Evolutionary conservation across 1,140 invertebrate genomes (phyloP).

Genomic region (Glomeris maerens): DNA sequence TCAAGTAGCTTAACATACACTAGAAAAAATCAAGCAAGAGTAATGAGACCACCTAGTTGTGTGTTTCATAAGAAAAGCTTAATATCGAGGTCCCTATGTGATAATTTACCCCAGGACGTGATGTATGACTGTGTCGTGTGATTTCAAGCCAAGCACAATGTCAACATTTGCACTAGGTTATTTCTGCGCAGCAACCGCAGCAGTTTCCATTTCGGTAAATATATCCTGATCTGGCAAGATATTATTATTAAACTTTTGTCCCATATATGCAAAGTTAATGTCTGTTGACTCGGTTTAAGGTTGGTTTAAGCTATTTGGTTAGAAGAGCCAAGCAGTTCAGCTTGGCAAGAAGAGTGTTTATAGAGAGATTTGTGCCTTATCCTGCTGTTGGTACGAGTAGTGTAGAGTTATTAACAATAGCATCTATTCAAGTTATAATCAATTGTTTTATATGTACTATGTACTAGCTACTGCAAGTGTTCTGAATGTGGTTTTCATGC

Average conservation of each 20-base stretch:
- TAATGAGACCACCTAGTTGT: neutral
- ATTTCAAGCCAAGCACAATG: constrained; percentile 32
- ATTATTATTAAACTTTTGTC: constrained; percentile 10
- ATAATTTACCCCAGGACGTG: no score
- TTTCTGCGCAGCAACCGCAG: constrained; percentile 30
- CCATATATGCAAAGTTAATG: neutral
- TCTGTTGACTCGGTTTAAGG: constrained; percentile 7
- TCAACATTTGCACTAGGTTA: constrained; percentile 34
- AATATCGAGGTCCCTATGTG: no score
- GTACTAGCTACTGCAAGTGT: constrained; percentile 31
- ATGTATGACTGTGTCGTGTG: no score
- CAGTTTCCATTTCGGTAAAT: constrained; percentile 32
- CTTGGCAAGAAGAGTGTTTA: constrained; percentile 27
- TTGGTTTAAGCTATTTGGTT: constrained; percentile 31
- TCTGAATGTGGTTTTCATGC: constrained; percentile 38
- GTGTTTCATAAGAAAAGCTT: neutral
- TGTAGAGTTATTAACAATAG: no score
- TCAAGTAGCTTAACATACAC: no score
- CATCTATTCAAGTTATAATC: neutral
- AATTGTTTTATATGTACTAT: neutral
- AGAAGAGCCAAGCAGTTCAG: constrained; percentile 29
- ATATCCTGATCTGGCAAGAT: neutral
- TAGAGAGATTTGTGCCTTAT: constrained; percentile 39
- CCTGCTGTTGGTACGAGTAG: constrained; percentile 33
- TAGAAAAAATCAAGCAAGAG: constrained; percentile 6